These are phyloP conservation scores for Corythornis leucogaster DNA, from an alignment of 2,797 vertebrate genomes.

Conservation along the genomic window DNA sequence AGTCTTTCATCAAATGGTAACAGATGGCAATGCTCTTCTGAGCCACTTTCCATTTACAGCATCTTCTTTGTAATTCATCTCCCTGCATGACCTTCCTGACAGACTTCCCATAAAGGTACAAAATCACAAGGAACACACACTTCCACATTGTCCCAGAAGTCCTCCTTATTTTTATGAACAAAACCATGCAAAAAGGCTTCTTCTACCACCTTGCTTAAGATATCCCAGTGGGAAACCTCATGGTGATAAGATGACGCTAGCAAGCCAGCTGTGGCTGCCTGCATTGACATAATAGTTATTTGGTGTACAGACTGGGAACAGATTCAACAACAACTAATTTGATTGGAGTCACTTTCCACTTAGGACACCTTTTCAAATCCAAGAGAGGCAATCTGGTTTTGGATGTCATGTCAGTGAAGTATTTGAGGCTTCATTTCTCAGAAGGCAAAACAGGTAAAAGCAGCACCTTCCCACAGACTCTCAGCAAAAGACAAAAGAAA, in stretches of 20 bases:
- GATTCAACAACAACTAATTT: neutral
- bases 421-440: neutral
- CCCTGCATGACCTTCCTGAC: neutral
- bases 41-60: neutral
- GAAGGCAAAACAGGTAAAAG: neutral
- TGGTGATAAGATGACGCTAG: neutral
- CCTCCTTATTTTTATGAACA: neutral
- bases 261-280: neutral
- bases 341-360: neutral
- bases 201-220: neutral
- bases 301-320: neutral
- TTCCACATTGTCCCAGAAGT: neutral
- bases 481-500: neutral
- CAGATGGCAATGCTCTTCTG: neutral
- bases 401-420: fast-evolving
- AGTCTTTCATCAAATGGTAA: neutral
- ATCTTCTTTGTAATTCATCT: neutral
- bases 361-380: neutral
- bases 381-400: neutral
- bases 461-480: neutral
- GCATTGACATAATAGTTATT: neutral
- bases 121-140: neutral
- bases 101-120: neutral
- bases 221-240: neutral
- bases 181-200: neutral